Percentiles rank a stretch among this genome's conserved stretches.
Conservation (phyloP, 2,113 vertebrate species). For the Aptenodytes patagonicus region DNA sequence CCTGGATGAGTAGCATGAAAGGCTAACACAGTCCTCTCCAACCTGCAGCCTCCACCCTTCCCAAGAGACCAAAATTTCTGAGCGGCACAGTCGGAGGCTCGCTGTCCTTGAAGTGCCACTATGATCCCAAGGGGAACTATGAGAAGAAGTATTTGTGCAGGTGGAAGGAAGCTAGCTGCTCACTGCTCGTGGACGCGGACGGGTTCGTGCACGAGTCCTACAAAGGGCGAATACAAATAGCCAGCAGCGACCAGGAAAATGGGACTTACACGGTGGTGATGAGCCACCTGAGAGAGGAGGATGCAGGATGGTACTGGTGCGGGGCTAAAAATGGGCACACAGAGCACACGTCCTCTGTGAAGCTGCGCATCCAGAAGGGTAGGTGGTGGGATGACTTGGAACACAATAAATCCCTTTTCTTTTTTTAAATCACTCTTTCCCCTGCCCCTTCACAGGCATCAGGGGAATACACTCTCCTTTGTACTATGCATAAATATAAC, state of each 20-base stretch:
- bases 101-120: background rate
- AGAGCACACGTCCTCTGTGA: background rate
- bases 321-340: background rate
- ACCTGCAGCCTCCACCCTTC: background rate
- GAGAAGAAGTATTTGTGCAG: slow-evolving; percentile 21
- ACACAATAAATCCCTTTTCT: background rate
- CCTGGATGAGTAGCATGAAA: rapidly evolving
- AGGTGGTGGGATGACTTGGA: background rate
- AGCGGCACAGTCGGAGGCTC: background rate
- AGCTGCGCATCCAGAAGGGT: slow-evolving; percentile 21
- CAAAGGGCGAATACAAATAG: background rate
- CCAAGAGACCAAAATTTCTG: background rate
- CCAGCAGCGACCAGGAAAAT: rapidly evolving
- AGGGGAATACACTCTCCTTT: background rate
- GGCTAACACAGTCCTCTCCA: background rate
- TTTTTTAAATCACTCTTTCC: background rate
- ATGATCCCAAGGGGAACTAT: background rate
- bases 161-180: slow-evolving; percentile 15
- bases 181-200: background rate
- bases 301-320: slow-evolving; percentile 57
- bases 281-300: slow-evolving; percentile 10
- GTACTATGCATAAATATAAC: background rate
- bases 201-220: slow-evolving; percentile 22
- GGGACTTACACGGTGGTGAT: background rate
- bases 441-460: background rate